These are phyloP conservation scores for Drosophila multiciliata DNA, from an alignment of 2,888 invertebrate genomes.

Conservation along the genomic window DNA sequence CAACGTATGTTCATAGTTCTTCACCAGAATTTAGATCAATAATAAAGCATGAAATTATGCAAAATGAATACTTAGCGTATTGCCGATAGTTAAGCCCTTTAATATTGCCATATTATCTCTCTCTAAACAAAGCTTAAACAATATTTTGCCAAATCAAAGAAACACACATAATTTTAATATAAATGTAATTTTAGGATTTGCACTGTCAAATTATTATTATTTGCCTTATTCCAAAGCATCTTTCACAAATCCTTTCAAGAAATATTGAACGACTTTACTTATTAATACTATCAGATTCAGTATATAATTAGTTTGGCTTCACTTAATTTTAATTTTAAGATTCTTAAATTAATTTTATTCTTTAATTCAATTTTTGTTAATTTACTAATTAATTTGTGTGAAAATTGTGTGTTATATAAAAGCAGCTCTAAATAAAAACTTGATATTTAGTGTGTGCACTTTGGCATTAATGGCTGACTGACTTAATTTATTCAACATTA, in stretches of 20 bases:
- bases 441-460: not conserved
- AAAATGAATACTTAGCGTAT: not conserved
- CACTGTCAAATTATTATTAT: not conserved
- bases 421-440: not conserved
- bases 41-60: not conserved
- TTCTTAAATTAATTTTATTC: not conserved
- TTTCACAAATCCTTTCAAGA: not conserved
- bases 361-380: not conserved
- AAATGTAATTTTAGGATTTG: not conserved
- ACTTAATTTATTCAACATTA: not conserved
- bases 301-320: fast-evolving
- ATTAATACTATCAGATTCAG: not conserved
- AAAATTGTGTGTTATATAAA: not conserved
- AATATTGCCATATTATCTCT: not conserved
- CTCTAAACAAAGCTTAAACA: not conserved
- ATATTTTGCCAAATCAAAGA: not conserved
- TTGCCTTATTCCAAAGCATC: not conserved
- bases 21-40: not conserved
- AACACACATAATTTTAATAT: not conserved
- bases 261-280: not conserved
- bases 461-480: not conserved
- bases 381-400: too few species aligned
- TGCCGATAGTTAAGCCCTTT: not conserved
- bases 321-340: not conserved
- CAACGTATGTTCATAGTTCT: not conserved